phyloP scores from a whole-genome alignment of 1,140 invertebrate species.

The Grapholita molesta region DNA sequence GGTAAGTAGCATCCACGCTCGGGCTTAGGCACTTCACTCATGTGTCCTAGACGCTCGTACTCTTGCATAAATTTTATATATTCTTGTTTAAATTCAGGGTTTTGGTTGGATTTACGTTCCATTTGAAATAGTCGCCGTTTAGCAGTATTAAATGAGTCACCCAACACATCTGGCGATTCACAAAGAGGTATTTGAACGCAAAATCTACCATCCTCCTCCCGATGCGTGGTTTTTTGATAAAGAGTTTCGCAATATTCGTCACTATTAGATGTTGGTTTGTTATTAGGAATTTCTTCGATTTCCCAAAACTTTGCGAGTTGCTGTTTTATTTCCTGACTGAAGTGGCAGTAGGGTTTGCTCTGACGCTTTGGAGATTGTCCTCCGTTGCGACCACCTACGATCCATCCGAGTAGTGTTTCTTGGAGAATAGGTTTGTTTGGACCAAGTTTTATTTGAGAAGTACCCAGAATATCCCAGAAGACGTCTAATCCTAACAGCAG shows the following conservation, averaged over 20 bases:
- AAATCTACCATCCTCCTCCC: conserved; percentile 31
- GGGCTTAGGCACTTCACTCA: conserved; percentile 28
- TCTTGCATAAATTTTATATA: conserved; percentile 55
- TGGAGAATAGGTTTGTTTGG: not conserved
- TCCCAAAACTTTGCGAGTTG: not conserved
- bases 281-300: not conserved
- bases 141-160: conserved; percentile 31
- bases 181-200: conserved; percentile 33
- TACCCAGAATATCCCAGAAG: too few relatives aligned
- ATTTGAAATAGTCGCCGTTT: conserved; percentile 29
- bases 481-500: not conserved
- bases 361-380: not conserved
- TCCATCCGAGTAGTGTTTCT: not conserved
- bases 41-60: conserved; percentile 55
- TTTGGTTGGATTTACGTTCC: conserved; percentile 26
- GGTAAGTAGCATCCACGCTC: conserved; percentile 27
- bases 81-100: conserved; percentile 28
- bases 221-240: conserved; percentile 26
- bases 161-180: conserved; percentile 20
- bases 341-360: not conserved
- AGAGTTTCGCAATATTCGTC: conserved; percentile 28
- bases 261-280: not conserved
- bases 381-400: not conserved
- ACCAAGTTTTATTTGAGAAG: not conserved
- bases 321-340: not conserved